Conservation (phyloP, 1,140 invertebrate species). For the Teleogryllus occipitalis region DNA sequence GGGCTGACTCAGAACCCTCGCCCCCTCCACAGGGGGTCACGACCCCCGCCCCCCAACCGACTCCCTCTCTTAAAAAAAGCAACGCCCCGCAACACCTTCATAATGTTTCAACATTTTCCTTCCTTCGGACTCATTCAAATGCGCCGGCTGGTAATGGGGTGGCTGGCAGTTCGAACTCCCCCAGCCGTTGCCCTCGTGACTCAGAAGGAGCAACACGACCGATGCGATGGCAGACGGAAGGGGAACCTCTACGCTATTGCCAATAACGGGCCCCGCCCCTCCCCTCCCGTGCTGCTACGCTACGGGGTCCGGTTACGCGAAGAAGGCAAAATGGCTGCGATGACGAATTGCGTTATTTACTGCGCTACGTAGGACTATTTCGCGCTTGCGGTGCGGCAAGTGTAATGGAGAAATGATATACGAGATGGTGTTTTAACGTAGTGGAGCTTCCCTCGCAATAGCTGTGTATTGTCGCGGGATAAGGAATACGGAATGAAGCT, state of each 20-base stretch:
- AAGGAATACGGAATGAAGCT: no score
- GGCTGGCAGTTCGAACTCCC: neutral
- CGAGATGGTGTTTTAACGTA: no score
- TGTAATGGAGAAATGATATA: no score
- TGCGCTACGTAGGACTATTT: neutral
- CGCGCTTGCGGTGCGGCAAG: no score
- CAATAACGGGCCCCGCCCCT: neutral
- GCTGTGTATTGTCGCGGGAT: no score
- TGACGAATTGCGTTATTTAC: constrained; percentile 1
- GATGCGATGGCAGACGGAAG: neutral
- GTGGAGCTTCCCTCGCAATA: no score
- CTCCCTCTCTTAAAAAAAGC: neutral
- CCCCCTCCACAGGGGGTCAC: neutral
- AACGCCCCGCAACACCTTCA: neutral
- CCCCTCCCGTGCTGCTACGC: neutral
- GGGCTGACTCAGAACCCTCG: neutral
- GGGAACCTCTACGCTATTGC: neutral
- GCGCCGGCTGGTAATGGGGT: neutral
- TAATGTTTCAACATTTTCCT: neutral
- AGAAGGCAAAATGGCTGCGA: neutral
- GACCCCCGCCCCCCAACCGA: neutral
- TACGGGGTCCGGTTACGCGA: neutral
- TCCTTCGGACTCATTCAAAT: neutral
- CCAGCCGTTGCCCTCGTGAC: neutral
- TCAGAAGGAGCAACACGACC: neutral